These are phyloP conservation scores for Pseudoips prasinana DNA, from an alignment of 2,888 invertebrate species.

Conservation along the genomic window DNA sequence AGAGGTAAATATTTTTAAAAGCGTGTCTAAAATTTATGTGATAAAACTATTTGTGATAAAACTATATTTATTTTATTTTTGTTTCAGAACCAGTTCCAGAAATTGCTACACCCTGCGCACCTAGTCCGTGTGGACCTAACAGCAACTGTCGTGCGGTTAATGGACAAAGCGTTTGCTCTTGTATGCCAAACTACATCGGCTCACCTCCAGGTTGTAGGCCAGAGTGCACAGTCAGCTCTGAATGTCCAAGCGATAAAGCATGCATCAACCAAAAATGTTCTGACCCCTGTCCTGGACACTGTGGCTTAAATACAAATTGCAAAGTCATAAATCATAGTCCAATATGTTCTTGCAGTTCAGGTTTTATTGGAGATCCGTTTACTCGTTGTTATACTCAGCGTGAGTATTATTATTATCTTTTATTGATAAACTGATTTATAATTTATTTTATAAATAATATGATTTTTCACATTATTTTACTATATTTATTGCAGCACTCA, in stretches of 20 bases:
- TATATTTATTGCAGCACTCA: conserved; percentile 38
- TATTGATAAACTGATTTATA: neutral
- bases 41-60: neutral
- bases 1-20: conserved; percentile 43
- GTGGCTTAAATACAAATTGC: conserved; percentile 86
- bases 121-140: conserved; percentile 89
- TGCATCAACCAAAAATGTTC: conserved; percentile 89
- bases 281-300: conserved; percentile 88
- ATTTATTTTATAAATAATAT: conserved; percentile 1
- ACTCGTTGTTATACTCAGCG: conserved; percentile 82
- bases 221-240: conserved; percentile 89
- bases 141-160: conserved; percentile 87
- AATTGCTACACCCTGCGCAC: conserved; percentile 83
- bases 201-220: conserved; percentile 89
- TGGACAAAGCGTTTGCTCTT: conserved; percentile 88
- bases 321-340: conserved; percentile 90
- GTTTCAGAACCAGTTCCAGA: conserved; percentile 61
- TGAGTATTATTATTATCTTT: conserved; percentile 44
- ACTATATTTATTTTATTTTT: conserved; percentile 5
- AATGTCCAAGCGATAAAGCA: conserved; percentile 87
- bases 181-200: conserved; percentile 86
- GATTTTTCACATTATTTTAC: neutral
- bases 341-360: conserved; percentile 86
- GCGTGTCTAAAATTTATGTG: no score
- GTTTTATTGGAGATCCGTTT: conserved; percentile 86